phyloP scores from a whole-genome alignment of 2,888 invertebrate species.

The Nephrotoma flavescens region DNA sequence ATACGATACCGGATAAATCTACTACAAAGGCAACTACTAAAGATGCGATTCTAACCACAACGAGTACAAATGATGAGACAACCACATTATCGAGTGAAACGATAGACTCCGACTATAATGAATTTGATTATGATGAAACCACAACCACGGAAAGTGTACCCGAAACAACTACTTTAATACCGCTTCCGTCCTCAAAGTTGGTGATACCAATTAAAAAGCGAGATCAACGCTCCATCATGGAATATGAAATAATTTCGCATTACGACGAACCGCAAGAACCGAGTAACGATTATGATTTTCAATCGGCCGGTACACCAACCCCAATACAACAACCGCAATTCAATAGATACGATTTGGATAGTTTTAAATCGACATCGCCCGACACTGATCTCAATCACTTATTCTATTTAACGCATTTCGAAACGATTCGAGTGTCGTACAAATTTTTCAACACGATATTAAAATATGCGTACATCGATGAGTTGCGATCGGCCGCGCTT shows the following conservation, averaged over 20 bases:
- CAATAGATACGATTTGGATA: neutral
- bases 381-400: slow-evolving; percentile 23
- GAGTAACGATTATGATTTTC: neutral
- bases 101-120: neutral
- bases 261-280: neutral
- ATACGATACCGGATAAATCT: slow-evolving; percentile 4
- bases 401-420: slow-evolving; percentile 32
- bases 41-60: slow-evolving; percentile 7
- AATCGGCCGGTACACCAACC: neutral
- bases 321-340: neutral
- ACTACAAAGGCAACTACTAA: slow-evolving; percentile 9
- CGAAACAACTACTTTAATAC: neutral
- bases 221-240: neutral
- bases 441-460: slow-evolving; percentile 65
- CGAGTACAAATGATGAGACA: neutral
- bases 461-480: slow-evolving; percentile 58
- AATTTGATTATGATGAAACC: slow-evolving; percentile 6
- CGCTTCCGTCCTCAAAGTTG: neutral
- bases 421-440: slow-evolving; percentile 42
- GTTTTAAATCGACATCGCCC: neutral
- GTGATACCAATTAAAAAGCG: neutral
- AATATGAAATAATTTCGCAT: slow-evolving; percentile 2
- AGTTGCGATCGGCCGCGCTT: slow-evolving; percentile 54
- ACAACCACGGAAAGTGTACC: neutral
- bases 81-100: slow-evolving; percentile 4